Evolutionary conservation across 2,113 vertebrate genomes (phyloP).

Genomic region (Phyllostomus hastatus): DNA sequence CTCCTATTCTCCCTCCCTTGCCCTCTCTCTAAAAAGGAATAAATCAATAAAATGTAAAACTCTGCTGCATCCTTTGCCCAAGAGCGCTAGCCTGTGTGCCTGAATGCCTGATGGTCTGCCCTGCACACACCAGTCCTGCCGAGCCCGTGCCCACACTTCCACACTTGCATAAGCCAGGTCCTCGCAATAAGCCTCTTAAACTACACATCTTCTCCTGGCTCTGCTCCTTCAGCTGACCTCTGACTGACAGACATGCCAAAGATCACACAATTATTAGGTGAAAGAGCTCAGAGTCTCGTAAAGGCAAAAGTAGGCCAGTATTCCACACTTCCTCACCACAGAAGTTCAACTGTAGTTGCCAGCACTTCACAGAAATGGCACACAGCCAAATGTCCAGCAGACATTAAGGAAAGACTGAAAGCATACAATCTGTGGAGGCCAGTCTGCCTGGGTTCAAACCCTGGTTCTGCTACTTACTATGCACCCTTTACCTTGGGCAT

Average conservation of each 20-base stretch:
- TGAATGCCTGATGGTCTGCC: not conserved
- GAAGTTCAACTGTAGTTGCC: not conserved
- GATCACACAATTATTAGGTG: not conserved
- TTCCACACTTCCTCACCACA: not conserved
- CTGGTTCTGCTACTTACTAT: not conserved
- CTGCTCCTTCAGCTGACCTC: not conserved
- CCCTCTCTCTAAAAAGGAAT: no score
- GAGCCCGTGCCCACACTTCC: not conserved
- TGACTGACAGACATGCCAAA: not conserved
- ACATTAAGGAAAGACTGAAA: not conserved
- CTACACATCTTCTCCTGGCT: not conserved
- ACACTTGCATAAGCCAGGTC: not conserved
- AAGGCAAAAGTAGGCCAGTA: not conserved
- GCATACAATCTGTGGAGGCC: not conserved
- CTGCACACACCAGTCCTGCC: accelerated
- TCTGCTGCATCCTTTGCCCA: not conserved
- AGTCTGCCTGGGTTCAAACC: not conserved
- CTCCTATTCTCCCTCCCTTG: no score
- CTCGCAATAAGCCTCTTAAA: not conserved
- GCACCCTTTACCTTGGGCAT: not conserved
- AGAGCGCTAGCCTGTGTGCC: not conserved
- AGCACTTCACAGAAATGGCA: not conserved
- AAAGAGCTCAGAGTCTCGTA: not conserved
- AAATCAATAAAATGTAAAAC: no score
- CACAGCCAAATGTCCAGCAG: not conserved